Conservation (phyloP, 2,797 vertebrate species). For the Alcedo atthis region DNA sequence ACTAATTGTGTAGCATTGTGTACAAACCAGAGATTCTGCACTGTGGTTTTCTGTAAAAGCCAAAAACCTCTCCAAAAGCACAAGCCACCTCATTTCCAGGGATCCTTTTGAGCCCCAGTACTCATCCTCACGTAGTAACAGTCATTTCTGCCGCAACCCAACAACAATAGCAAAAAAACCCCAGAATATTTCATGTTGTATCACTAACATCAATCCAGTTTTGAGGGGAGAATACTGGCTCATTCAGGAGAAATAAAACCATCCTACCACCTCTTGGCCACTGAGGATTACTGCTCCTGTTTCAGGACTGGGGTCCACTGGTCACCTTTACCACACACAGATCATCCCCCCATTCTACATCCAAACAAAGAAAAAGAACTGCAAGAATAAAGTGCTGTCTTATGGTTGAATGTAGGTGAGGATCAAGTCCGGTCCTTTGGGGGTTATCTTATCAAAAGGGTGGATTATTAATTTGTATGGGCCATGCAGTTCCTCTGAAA, state of each 20-base stretch:
- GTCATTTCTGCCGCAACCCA: neutral
- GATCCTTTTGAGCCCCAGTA: neutral
- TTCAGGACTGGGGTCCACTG: neutral
- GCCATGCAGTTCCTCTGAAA: neutral
- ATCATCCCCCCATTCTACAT: neutral
- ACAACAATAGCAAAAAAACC: neutral
- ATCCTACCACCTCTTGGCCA: fast-evolving
- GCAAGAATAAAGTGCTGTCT: neutral
- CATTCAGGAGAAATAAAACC: neutral
- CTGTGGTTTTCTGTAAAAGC: neutral
- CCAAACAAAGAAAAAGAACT: neutral
- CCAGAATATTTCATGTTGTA: fast-evolving
- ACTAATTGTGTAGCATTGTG: neutral
- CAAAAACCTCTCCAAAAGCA: neutral
- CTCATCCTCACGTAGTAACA: neutral
- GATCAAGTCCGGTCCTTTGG: neutral
- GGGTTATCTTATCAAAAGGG: neutral
- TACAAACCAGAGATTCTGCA: neutral
- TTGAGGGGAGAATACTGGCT: neutral
- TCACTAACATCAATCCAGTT: fast-evolving
- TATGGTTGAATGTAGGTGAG: neutral
- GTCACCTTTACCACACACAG: neutral
- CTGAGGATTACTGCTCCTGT: fast-evolving
- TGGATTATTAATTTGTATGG: neutral
- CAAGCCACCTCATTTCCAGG: neutral